phyloP scores from a whole-genome alignment of 2,113 vertebrate genomes.

The Scomber scombrus region DNA sequence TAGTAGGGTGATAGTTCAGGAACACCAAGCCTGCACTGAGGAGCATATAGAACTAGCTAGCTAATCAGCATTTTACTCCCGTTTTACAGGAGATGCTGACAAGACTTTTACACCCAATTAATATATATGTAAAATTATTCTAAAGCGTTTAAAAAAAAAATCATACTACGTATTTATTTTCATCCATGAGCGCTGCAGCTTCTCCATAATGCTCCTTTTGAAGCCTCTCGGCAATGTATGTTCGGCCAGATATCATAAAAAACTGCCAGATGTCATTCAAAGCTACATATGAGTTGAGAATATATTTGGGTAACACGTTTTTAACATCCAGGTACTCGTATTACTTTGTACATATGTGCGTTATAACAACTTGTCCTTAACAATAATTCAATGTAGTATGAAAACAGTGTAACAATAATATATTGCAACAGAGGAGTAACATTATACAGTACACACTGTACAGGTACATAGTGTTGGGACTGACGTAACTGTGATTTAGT shows the following conservation, averaged over 20 bases:
- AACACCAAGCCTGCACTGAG: slow-evolving; percentile 74
- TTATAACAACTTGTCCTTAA: slow-evolving; percentile 53
- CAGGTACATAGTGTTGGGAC: slow-evolving; percentile 54
- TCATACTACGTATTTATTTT: slow-evolving; percentile 86
- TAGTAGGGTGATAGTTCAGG: slow-evolving; percentile 65
- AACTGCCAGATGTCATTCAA: slow-evolving; percentile 54
- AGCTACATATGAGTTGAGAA: slow-evolving; percentile 50
- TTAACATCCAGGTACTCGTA: slow-evolving; percentile 56
- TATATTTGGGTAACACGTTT: slow-evolving; percentile 46
- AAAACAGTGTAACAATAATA: slow-evolving; percentile 49
- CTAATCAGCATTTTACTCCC: slow-evolving; percentile 83
- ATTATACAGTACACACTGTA: slow-evolving; percentile 51
- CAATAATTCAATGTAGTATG: slow-evolving; percentile 39
- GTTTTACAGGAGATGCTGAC: slow-evolving; percentile 86
- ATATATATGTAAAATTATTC: slow-evolving; percentile 86
- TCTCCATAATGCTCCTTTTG: slow-evolving; percentile 58
- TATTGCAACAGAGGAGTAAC: slow-evolving; percentile 36
- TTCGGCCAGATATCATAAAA: slow-evolving; percentile 45
- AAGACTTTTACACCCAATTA: slow-evolving; percentile 81
- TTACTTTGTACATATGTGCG: slow-evolving; percentile 61
- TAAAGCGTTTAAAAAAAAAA: slow-evolving; percentile 76
- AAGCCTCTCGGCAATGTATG: slow-evolving; percentile 56
- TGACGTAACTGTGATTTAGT: slow-evolving; percentile 49
- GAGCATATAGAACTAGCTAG: slow-evolving; percentile 81
- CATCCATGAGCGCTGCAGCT: slow-evolving; percentile 70